Base-by-base conservation (phyloP, 2,888 invertebrate genomes). In the Pheosia gnoma region DNA sequence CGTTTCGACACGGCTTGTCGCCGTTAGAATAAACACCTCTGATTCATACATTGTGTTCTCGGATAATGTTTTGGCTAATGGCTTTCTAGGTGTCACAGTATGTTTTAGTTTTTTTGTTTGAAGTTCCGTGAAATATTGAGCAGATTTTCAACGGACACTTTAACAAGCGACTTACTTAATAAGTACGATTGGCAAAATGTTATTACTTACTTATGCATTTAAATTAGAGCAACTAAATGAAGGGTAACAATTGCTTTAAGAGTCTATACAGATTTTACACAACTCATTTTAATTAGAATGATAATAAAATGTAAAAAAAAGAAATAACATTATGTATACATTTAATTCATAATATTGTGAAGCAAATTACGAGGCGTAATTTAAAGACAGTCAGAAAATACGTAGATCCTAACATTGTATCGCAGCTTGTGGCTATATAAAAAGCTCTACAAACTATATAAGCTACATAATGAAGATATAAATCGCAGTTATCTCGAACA, bases 1-100 rank as follows among this genome's bases (percentile, higher is more conserved):
- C 85, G 88, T 86, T 87, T 86, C 85, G 81, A 89, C 88, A 89
- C 80, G 82, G 78, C 82, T 73, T 79, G 82, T 81, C 80, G 72
- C 70, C 77, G 79, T 82, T 64, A 82, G 81, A 81, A 85, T 82
- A 83, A 87, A 87, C 84, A 87, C 83, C 82, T 85, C 87, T 89
- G 89, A 89, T 86, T 88, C 88, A 89, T 87, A 83, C 81, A 81
- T 81, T 80, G 78, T 80, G 67, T 67, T 71, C 67, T 65, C 72
- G 75, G 72, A 74, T 78, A 78, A 77, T 81, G 81, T 79, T 82
- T 77, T 78, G 81, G 79, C 80, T 85, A 85, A 85, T 85, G 79
- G 81, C 81, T 85, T 83, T 84, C 82, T 81, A 79, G 75, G 78
- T 80, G 79, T 77, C 77, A 71, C 70, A 74, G 70, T 79, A 70